Evolutionary conservation across 2,888 invertebrate species (phyloP), one percentile per base, ranked within the genome.

Genomic region (Hirudinaria manillensis): DNA sequence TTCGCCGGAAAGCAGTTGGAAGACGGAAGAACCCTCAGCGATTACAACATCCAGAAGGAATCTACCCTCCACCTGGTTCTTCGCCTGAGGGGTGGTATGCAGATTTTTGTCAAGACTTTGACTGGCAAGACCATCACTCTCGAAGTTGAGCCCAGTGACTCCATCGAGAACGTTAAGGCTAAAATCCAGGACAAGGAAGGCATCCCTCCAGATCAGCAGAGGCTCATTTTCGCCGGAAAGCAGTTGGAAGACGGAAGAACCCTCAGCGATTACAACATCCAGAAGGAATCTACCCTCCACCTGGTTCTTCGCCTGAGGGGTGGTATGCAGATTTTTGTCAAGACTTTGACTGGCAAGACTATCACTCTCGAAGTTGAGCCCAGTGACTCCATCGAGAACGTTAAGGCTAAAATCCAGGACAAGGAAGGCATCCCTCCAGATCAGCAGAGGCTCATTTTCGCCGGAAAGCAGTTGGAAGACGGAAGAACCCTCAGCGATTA

Each of bases 11-110:
- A 93, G 85, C 94, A 94, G 86, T 86, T 94, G 82, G 93, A 94
- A 87, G 94, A 94, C 89, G 93, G 93, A 4, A 89, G 93, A 72
- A 93, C 93, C 2, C 87, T 94, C 36, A 92, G 92, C 0, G 95
- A 96, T 84, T 94, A 94, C 87, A 94, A 94, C 86, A 94, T 95
- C 84, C 94, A 95, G 87, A 94, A 94, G 86, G 93, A 94, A 86
- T 95, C 95, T 0, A 96, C 95, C 16, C 89, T 96, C 89, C 95
- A 96, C 86, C 81, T 88, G 88, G 95, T 96, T 78, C n/a, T n/a
- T n/a, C n/a, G n/a, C n/a, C n/a, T n/a, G n/a, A n/a, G n/a, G n/a
- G n/a, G n/a, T n/a, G n/a, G n/a, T n/a, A 45, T 45, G 45, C 45
- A 45, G 45, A 45, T 45, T 16, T 45, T 45, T 16, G 45, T 45